Conservation (phyloP, 2,888 invertebrate species). For the Ichneumon xanthorius region DNA sequence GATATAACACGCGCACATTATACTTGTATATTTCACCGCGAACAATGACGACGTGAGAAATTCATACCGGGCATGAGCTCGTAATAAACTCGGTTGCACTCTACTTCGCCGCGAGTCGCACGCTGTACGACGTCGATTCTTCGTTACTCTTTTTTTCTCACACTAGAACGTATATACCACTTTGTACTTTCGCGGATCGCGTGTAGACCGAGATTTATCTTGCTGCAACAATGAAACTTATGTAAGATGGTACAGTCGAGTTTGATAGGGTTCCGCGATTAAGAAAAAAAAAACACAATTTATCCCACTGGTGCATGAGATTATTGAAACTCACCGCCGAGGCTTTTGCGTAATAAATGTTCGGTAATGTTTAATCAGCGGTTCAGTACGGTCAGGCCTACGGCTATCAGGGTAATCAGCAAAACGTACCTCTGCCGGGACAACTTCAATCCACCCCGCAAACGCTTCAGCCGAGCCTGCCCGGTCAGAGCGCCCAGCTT, state of each 20-base stretch:
- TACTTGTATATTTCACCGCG: conserved; percentile 6
- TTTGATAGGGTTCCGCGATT: conserved; percentile 35
- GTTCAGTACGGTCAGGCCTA: conserved; percentile 79
- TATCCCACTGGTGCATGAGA: not conserved
- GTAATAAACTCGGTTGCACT: conserved; percentile 60
- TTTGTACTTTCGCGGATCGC: conserved; percentile 40
- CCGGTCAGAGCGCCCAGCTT: conserved; percentile 82
- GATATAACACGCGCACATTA: not conserved
- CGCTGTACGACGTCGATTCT: conserved; percentile 48
- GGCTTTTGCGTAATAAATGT: not conserved
- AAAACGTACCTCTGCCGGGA: conserved; percentile 80
- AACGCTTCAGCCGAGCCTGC: conserved; percentile 78
- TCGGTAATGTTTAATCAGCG: conserved; percentile 46
- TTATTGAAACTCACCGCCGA: not conserved
- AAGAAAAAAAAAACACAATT: conserved; percentile 15
- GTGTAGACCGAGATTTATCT: conserved; percentile 54
- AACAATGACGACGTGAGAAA: conserved; percentile 65
- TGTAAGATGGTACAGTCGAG: conserved; percentile 47
- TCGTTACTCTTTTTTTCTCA: conserved; percentile 60
- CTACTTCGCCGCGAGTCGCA: conserved; percentile 56
- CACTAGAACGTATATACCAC: not conserved
- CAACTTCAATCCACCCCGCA: conserved; percentile 79
- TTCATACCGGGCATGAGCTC: conserved; percentile 51
- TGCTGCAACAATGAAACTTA: conserved; percentile 60
- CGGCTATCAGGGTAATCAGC: conserved; percentile 75